These are phyloP conservation scores for Cheilosia impressa DNA, from an alignment of 2,888 invertebrate species.

Conservation along the genomic window DNA sequence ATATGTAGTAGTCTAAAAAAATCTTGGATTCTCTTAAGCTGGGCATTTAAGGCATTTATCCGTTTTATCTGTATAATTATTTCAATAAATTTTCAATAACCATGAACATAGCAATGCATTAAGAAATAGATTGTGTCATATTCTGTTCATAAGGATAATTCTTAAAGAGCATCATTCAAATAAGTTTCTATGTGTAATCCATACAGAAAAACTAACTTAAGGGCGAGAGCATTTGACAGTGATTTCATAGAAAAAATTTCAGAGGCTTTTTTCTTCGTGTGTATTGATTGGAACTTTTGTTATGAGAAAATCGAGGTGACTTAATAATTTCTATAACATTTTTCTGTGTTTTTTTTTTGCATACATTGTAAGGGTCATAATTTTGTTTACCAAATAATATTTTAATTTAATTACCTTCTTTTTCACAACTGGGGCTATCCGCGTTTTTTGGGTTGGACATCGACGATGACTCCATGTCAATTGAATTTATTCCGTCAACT, in stretches of 20 bases:
- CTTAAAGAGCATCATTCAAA: background rate
- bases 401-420: constrained; percentile 77
- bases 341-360: background rate
- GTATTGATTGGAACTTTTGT: constrained; percentile 61
- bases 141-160: no score
- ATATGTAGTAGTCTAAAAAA: no score
- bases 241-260: constrained; percentile 6
- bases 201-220: background rate
- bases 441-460: constrained; percentile 86
- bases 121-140: no score
- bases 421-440: constrained; percentile 83
- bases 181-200: background rate
- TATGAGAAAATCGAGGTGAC: constrained; percentile 33
- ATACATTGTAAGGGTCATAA: constrained; percentile 9
- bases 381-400: constrained; percentile 49
- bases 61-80: no score
- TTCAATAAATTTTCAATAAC: no score
- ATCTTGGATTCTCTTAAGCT: no score
- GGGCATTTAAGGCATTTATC: no score
- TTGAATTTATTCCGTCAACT: constrained; percentile 91
- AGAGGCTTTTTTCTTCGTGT: constrained; percentile 19
- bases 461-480: constrained; percentile 89
- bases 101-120: no score
- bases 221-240: constrained; percentile 2
- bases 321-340: constrained; percentile 11